Evolutionary conservation across 1,140 invertebrate species (phyloP).

Genomic region (Drosophila sechellia): DNA sequence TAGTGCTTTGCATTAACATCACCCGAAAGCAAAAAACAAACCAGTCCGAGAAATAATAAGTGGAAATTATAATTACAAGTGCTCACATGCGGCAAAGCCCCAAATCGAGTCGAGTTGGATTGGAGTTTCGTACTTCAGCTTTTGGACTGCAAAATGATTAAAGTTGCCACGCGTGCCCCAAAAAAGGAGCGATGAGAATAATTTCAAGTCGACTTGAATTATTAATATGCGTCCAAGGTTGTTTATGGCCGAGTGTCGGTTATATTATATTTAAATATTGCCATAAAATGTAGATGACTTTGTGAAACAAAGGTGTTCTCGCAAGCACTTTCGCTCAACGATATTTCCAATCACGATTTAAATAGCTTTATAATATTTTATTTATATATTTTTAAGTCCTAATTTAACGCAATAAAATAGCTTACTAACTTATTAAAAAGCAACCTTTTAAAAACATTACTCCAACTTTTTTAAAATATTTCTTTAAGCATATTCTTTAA

Average conservation of each 20-base stretch:
- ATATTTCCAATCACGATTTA: neutral
- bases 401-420: no score
- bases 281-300: conserved; percentile 53
- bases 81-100: conserved; percentile 58
- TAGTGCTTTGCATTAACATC: conserved; percentile 72
- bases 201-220: conserved; percentile 57
- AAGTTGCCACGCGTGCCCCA: conserved; percentile 39
- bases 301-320: conserved; percentile 23
- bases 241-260: conserved; percentile 63
- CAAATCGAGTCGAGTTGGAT: conserved; percentile 15
- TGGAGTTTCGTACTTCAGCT: conserved; percentile 9
- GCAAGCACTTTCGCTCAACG: neutral
- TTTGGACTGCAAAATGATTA: conserved; percentile 38
- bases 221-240: conserved; percentile 73
- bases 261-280: conserved; percentile 66
- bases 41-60: conserved; percentile 65
- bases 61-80: conserved; percentile 80
- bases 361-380: no score
- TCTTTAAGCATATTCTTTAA: no score
- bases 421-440: no score
- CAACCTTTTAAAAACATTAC: neutral
- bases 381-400: no score
- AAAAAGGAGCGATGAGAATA: conserved; percentile 24
- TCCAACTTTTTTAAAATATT: no score
- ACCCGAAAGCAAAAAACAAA: conserved; percentile 36